phyloP scores from a whole-genome alignment of 1,140 invertebrate species.

The Bombus balteatus region DNA sequence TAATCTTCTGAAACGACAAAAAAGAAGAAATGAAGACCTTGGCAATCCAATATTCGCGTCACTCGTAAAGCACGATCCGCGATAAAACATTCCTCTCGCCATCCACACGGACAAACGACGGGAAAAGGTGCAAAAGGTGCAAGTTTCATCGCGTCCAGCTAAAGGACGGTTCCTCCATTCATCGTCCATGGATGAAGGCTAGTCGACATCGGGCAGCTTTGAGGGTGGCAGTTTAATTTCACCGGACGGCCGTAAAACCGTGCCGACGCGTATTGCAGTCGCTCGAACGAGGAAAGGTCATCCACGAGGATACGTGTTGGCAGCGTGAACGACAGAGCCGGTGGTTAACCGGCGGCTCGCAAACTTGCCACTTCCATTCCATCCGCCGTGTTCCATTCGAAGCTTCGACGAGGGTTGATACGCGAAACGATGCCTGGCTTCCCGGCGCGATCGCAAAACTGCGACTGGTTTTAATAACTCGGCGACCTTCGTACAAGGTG shows the following conservation, averaged over 20 bases:
- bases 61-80: not conserved
- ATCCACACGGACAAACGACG: no score
- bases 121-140: not conserved
- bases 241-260: conserved; percentile 50
- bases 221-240: conserved; percentile 67
- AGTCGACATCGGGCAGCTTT: conserved; percentile 34
- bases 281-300: conserved; percentile 25
- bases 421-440: conserved; percentile 1
- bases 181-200: not conserved
- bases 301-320: not conserved
- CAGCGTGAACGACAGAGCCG: not conserved
- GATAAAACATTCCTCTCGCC: not conserved
- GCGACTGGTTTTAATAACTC: conserved; percentile 53
- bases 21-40: not conserved
- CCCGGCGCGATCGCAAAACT: conserved; percentile 23
- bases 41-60: no score
- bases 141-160: conserved; percentile 14
- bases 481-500: conserved; percentile 40
- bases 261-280: not conserved
- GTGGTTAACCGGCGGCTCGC: conserved; percentile 48
- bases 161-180: not conserved
- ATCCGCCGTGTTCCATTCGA: not conserved
- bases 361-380: conserved; percentile 57
- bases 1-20: no score
- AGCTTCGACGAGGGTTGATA: conserved; percentile 50